Evolutionary conservation across 2,888 invertebrate genomes (phyloP).

Genomic region (Chloromyia formosa): DNA sequence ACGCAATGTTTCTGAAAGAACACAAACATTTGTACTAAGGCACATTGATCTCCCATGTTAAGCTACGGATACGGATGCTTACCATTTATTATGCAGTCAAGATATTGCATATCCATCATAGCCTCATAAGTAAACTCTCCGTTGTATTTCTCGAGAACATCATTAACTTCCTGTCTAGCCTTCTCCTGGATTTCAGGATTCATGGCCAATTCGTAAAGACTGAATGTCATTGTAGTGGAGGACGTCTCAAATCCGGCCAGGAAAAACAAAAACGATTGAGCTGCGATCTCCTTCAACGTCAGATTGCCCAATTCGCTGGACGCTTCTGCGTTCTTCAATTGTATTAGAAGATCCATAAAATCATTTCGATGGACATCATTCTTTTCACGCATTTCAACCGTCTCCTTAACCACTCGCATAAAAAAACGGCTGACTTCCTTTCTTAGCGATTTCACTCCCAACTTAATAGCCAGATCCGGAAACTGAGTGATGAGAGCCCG

Average conservation of each 20-base stretch:
- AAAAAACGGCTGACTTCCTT: constrained; percentile 45
- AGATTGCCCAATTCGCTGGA: constrained; percentile 53
- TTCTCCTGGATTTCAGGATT: constrained; percentile 61
- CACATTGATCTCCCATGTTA: too few relatives aligned
- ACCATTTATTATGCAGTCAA: constrained; percentile 66
- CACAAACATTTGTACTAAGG: background rate
- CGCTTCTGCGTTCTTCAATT: constrained; percentile 17
- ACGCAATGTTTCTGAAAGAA: constrained; percentile 63
- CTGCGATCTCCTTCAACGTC: constrained; percentile 64
- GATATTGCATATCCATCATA: constrained; percentile 65
- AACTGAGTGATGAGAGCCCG: constrained; percentile 45
- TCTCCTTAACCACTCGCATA: constrained; percentile 42
- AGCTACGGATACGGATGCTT: too few relatives aligned
- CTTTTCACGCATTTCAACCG: constrained; percentile 43
- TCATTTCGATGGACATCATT: constrained; percentile 45
- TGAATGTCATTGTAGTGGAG: constrained; percentile 65
- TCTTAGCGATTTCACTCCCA: constrained; percentile 3
- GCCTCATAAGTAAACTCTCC: constrained; percentile 63
- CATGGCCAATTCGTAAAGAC: constrained; percentile 65
- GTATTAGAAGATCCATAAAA: constrained; percentile 48
- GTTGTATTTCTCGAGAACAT: constrained; percentile 57
- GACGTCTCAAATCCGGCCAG: constrained; percentile 69
- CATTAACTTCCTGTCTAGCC: constrained; percentile 63
- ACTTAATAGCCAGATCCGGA: constrained; percentile 13
- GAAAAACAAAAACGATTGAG: constrained; percentile 68